Base-by-base conservation (phyloP, 2,888 invertebrate species). In the Smittia sp. region DNA sequence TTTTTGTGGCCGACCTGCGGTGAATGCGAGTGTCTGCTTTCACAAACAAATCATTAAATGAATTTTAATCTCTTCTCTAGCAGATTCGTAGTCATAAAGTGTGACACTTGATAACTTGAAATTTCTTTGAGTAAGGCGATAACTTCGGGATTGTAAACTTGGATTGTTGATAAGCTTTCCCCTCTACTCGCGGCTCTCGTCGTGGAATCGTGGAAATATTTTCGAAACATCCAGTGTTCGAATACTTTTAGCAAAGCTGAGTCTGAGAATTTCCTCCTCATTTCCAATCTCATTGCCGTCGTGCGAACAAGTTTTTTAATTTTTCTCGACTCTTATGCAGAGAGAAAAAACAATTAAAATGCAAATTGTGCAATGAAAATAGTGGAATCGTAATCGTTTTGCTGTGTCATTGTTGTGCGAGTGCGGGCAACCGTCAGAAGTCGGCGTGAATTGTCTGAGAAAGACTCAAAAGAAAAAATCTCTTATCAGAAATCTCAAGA, bases 341-440 rank as follows among this genome's bases (percentile, higher is more conserved):
- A 58, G 58, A 22, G 15, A 58, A 58, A 58, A 58, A 58, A 22
- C n/a, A 20, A 58, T 58, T 58, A 58, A 58, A 18, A 58, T 58
- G 58, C 20, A 20, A 58, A 58, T 58, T 58, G 58, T 58, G 58
- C 18, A 18, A 58, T 58, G 58, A 22, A 58, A 58, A 13, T 58
- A 22, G 22, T 20, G n/a, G 58, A 22, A 18, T n/a, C n/a, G 58
- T 22, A 22, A 58, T 20, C 22, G 22, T 13, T 22, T 22, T n/a
- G 58, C 58, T 58, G 58, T 58, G 58, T 58, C 58, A 58, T 58
- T 58, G 58, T 22, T 58, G 58, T 58, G 18, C 58, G n/a, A 58
- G 58, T 9, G 9, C 2, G 22, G n/a, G 22, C 18, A 22, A 18
- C 22, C 58, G 18, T 58, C 18, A 20, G 22, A 58, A 18, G 4